Evolutionary conservation across 2,113 vertebrate species (phyloP).

Genomic region (Thinocorus orbignyianus): DNA sequence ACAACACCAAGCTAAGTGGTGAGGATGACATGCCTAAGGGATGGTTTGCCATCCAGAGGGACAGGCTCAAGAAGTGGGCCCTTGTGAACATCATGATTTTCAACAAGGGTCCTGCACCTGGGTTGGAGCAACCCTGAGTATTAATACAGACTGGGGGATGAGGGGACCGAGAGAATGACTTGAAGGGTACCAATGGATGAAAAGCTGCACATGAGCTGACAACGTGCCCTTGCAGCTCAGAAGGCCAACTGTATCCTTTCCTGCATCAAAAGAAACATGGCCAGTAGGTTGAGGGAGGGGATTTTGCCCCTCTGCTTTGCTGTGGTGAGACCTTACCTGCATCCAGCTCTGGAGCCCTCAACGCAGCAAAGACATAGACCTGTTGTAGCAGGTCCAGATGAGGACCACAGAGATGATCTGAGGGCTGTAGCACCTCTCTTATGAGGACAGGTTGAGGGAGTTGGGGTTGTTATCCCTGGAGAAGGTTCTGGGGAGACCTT

Average conservation of each 20-base stretch:
- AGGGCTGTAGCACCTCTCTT: not conserved
- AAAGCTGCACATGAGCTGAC: too few relatives aligned
- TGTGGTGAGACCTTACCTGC: too few relatives aligned
- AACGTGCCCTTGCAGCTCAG: too few relatives aligned
- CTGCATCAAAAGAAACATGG: too few relatives aligned
- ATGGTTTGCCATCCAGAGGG: not conserved
- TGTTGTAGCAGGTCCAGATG: not conserved
- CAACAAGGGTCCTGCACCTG: not conserved
- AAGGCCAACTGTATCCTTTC: too few relatives aligned
- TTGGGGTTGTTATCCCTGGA: not conserved
- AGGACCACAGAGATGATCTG: not conserved
- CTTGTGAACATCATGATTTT: not conserved
- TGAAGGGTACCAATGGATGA: too few relatives aligned
- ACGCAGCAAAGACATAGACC: too few relatives aligned
- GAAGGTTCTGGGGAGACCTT: not conserved
- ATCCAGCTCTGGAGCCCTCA: not conserved
- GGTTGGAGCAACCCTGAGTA: not conserved
- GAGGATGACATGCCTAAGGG: not conserved
- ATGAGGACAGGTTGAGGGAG: not conserved
- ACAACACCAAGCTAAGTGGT: not conserved
- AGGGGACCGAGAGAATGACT: too few relatives aligned
- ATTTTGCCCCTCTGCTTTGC: too few relatives aligned
- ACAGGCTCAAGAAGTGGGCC: not conserved
- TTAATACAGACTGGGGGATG: too few relatives aligned
- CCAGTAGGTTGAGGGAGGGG: too few relatives aligned